Conservation (phyloP, 2,113 vertebrate genomes). For the Dromaius novaehollandiae region DNA sequence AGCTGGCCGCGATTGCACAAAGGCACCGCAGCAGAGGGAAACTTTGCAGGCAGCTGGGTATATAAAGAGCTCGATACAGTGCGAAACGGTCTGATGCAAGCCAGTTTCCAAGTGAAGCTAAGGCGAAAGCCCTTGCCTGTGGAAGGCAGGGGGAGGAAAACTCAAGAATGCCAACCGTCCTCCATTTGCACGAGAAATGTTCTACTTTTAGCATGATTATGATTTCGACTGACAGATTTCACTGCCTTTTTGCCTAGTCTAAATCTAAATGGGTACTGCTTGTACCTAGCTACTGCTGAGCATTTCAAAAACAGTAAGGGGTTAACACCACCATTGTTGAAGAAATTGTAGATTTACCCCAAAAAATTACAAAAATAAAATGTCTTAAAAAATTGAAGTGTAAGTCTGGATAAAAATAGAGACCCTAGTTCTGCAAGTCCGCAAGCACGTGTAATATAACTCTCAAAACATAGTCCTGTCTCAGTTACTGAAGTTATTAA, state of each 20-base stretch:
- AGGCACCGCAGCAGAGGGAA: neutral
- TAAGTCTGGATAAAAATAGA: neutral
- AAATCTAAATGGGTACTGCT: neutral
- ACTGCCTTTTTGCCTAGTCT: neutral
- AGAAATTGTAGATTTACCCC: neutral
- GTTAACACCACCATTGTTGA: neutral
- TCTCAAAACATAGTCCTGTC: neutral
- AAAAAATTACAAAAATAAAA: neutral
- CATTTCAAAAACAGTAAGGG: neutral
- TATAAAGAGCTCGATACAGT: constrained; percentile 39
- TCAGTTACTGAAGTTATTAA: neutral
- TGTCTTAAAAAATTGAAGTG: neutral
- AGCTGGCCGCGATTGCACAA: constrained; percentile 61
- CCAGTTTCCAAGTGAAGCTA: constrained; percentile 6
- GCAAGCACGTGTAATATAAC: neutral
- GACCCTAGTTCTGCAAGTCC: neutral
- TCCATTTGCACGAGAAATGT: neutral
- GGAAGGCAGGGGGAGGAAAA: neutral
- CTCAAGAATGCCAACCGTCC: neutral
- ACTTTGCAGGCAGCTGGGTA: constrained; percentile 50
- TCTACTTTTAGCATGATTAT: neutral
- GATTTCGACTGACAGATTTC: neutral
- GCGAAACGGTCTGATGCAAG: constrained; percentile 38
- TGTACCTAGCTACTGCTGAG: neutral
- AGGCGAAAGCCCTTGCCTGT: neutral